phyloP scores from a whole-genome alignment of 2,797 vertebrate species.

The Anolis apletophallus region DNA sequence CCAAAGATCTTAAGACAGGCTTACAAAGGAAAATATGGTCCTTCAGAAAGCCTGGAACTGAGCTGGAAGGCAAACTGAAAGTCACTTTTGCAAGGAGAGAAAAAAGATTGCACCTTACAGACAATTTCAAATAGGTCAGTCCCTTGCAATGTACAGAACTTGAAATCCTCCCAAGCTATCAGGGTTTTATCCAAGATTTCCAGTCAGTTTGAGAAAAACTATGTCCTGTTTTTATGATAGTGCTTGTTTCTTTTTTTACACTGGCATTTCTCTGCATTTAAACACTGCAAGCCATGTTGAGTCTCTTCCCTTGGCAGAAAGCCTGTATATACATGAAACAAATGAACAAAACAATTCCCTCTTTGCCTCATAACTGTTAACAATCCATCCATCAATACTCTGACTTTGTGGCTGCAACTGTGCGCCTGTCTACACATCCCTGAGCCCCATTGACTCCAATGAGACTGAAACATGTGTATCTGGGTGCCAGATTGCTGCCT shows the following conservation, averaged over 20 bases:
- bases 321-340: neutral
- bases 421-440: neutral
- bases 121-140: no score
- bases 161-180: neutral
- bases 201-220: neutral
- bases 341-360: neutral
- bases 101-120: no score
- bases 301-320: neutral
- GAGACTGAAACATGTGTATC: slow-evolving; percentile 36
- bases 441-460: slow-evolving; percentile 13
- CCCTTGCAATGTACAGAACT: neutral
- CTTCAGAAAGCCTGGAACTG: no score
- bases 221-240: neutral
- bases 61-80: no score
- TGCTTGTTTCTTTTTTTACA: neutral
- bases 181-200: neutral
- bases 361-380: neutral
- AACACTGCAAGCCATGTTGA: neutral
- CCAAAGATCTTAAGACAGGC: no score
- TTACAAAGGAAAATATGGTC: no score
- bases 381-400: neutral
- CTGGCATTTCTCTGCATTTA: neutral
- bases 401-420: neutral
- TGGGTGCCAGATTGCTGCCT: slow-evolving; percentile 39
- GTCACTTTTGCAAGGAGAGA: no score